Conservation (phyloP, 2,113 vertebrate genomes). For the Brienomyrus brachyistius region DNA sequence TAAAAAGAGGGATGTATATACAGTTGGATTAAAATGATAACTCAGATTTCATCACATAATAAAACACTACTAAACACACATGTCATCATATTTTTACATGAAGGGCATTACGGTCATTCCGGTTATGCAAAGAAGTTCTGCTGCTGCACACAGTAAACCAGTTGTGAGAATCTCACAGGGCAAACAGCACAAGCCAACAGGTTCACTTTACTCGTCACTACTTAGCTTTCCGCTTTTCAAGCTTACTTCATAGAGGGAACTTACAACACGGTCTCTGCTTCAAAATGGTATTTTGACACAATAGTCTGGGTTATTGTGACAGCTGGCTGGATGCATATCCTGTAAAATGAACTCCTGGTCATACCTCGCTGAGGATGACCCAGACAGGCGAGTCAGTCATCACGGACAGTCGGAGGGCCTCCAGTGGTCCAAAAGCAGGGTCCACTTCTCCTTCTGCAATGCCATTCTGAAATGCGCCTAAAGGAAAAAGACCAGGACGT, state of each 20-base stretch:
- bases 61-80: not conserved
- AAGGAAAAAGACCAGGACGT: not conserved
- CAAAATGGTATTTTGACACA: not conserved
- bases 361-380: slow-evolving; percentile 96
- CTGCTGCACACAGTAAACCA: not conserved
- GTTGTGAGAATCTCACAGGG: not conserved
- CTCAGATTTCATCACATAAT: not conserved
- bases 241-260: not conserved
- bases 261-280: not conserved
- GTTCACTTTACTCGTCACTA: not conserved
- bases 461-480: slow-evolving; percentile 84
- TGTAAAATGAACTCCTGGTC: not conserved
- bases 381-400: slow-evolving; percentile 90
- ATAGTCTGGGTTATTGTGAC: not conserved
- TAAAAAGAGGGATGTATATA: not conserved
- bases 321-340: not conserved
- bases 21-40: not conserved
- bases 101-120: not conserved
- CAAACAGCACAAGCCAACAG: not conserved
- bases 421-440: slow-evolving; percentile 81
- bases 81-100: not conserved
- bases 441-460: slow-evolving; percentile 88
- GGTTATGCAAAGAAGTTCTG: not conserved
- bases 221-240: not conserved
- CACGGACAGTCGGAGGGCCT: slow-evolving; percentile 84